These are phyloP conservation scores for Acrocephalus arundinaceus DNA, from an alignment of 2,113 vertebrate species.

Conservation along the genomic window DNA sequence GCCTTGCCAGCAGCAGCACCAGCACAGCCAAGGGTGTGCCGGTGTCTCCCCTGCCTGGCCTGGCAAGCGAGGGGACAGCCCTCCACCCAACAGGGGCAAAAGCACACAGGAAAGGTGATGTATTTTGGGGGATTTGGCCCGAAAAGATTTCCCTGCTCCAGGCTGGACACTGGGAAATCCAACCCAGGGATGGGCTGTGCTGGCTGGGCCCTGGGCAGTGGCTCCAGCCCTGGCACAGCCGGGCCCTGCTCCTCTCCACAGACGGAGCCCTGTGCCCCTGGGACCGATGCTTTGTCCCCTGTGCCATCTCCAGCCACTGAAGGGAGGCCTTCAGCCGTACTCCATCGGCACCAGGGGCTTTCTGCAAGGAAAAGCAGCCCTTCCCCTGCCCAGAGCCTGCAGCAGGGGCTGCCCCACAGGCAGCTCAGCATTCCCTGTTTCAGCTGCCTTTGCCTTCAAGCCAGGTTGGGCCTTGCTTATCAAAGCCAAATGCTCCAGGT, in stretches of 20 bases:
- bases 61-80: not conserved
- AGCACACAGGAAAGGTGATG: not conserved
- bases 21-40: not conserved
- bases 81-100: not conserved
- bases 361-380: rapidly evolving
- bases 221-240: not conserved
- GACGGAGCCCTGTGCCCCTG: rapidly evolving
- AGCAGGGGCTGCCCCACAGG: not conserved
- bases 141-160: rapidly evolving
- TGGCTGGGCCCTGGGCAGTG: not conserved
- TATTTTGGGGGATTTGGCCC: not conserved
- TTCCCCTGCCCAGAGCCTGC: rapidly evolving
- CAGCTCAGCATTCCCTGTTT: not conserved
- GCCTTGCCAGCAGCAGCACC: not conserved
- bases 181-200: not conserved
- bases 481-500: constrained; percentile 13
- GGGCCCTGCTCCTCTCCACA: rapidly evolving
- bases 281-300: rapidly evolving
- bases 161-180: rapidly evolving
- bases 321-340: rapidly evolving
- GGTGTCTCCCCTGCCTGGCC: rapidly evolving
- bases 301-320: not conserved
- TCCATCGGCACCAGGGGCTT: rapidly evolving
- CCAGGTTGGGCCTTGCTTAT: not conserved
- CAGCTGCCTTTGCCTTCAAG: not conserved